Evolutionary conservation across 2,888 invertebrate genomes (phyloP), one percentile per base, ranked within the genome.

Genomic region (Volucella bombylans): DNA sequence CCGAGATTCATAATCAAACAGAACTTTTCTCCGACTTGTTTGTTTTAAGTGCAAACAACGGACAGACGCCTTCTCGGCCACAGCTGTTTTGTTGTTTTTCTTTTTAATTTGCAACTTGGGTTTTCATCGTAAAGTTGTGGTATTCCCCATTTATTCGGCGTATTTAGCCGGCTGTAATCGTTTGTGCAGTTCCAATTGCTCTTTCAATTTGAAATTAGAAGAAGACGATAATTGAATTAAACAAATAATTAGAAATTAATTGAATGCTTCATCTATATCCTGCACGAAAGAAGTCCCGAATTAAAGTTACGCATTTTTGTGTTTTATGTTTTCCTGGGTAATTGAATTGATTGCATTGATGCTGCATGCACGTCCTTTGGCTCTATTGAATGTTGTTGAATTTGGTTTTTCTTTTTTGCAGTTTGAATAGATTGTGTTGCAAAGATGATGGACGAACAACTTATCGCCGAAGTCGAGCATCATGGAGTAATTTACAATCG

Each of bases 401-500:
- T 47, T 68, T 11, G 14, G 31, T 8, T 61, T 38, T 47, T 14
- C 61, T 11, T n/a, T 10, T 18, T 41, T 59, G 15, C 11, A 43
- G 43, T 41, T 31, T 23, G 23, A 14, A 8, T 47, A 39, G 10
- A 15, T 12, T n/a, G n/a, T 15, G 6, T 31, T 31, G 8, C n/a
- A n/a, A 89, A 85, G 73, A 91, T 91, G 90, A 91, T 92, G 90
- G 92, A 92, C 87, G 92, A 92, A 86, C 90, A 90, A 81, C 85
- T 92, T 72, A 92, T 92, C 86, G 90, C 89, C 77, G 92, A 92
- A 87, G 92, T 92, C 15, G 91, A 91, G 65, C 90, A 90, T 4
- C 92, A 92, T 87, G 91, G 91, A 31, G 91, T 92, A 38, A 92
- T 92, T 15, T 92, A 88, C 79, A 92, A 92, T 88, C 88, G 92